Base-by-base conservation (phyloP, 2,888 invertebrate species). In the Petrophora chlorosata region DNA sequence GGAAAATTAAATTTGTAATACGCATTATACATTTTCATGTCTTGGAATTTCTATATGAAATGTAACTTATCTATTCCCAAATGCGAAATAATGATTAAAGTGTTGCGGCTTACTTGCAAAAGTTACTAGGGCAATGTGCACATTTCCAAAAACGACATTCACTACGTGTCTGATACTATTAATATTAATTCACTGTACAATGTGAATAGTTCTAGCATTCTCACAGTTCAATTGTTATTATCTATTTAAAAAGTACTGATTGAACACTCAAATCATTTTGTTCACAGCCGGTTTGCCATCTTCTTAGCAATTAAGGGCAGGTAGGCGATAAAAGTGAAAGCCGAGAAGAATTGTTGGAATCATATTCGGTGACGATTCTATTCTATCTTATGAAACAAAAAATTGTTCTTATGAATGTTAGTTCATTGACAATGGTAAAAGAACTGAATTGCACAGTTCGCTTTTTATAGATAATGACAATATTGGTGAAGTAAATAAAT, bases 281-380 rank as follows among this genome's bases (percentile, higher is more conserved):
- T 44, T 40, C 16, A 22, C 3, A 19, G 38, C 16, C 4, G 36
- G 32, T 44, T 32, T 38, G 28, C 36, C 34, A 34, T 9, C 26
- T 15, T 23, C 19, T 17, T 23, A 17, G 38, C 38, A 49, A 54
- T 50, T 56, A 55, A 41, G 56, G 48, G 41, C 54, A 51, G 29
- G 26, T 30, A 46, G 22, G 41, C 32, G 41, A 57, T 51, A 51
- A 50, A 57, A 57, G 55, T 47, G 55, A 57, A 57, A 55, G 51
- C 30, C 12, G 35, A 15, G 17, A 35, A 17, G 29, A 29, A 35
- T 23, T 17, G 42, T 43, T 35, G 35, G 38, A 33, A 23, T 43
- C 17, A 38, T 43, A 29, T 34, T 39, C 36, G 48, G 19, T 13
- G 32, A 42, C 42, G 17, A 48, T 41, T 29, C 39, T 29, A 34